Evolutionary conservation across 2,888 invertebrate species (phyloP).

Genomic region (Ormyrus rosae): DNA sequence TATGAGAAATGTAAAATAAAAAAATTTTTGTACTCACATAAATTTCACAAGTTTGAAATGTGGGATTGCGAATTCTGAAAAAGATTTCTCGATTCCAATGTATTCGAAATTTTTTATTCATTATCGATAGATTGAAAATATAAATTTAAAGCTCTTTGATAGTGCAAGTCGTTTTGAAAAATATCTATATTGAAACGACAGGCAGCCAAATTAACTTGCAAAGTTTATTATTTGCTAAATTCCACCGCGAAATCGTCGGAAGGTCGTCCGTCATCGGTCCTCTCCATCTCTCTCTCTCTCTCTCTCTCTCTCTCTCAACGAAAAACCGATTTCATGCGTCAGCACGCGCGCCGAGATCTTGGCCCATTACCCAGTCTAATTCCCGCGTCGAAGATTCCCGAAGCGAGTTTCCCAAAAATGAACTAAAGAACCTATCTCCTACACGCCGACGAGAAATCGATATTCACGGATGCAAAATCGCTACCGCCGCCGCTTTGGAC

Average conservation of each 20-base stretch:
- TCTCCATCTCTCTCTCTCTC: no score
- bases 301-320: slow-evolving; percentile 31
- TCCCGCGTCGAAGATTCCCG: slow-evolving; percentile 43
- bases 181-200: no score
- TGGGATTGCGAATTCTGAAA: no score
- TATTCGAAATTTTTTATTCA: no score
- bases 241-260: neutral
- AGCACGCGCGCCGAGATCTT: slow-evolving; percentile 61
- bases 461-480: slow-evolving; percentile 27
- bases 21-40: no score
- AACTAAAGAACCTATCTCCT: slow-evolving; percentile 24
- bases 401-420: slow-evolving; percentile 15
- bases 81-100: no score
- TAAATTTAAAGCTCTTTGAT: no score
- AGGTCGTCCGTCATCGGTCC: slow-evolving; percentile 16
- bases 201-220: neutral
- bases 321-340: slow-evolving; percentile 66
- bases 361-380: slow-evolving; percentile 62
- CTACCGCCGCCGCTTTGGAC: no score
- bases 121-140: no score
- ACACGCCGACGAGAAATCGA: slow-evolving; percentile 24
- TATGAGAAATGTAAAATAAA: no score
- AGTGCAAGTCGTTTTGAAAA: no score
- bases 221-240: slow-evolving; percentile 10
- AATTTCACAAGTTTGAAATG: no score